A percentile compares a stretch with the other conserved stretches of the same genome.
Conservation (phyloP, 1,140 invertebrate species). For the Orchestia grillus region DNA sequence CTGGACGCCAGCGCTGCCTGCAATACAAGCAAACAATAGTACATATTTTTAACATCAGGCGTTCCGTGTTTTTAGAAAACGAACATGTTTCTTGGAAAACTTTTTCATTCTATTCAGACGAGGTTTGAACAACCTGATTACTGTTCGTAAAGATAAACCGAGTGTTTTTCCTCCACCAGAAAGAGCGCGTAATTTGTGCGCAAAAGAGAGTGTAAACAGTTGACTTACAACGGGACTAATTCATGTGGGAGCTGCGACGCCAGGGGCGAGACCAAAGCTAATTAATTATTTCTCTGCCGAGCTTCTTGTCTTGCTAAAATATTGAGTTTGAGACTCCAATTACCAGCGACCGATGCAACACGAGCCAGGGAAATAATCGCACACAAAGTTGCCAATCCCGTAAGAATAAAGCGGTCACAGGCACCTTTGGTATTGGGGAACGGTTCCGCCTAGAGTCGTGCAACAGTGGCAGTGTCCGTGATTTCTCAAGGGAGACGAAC, state of each 20-base stretch:
- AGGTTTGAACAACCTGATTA: too few relatives aligned
- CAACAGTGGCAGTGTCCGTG: neutral
- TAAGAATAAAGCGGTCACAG: neutral
- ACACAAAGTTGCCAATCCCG: neutral
- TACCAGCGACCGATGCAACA: neutral
- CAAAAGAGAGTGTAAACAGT: neutral
- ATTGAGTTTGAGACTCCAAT: constrained; percentile 4
- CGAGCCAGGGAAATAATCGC: neutral
- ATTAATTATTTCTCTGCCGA: constrained; percentile 1
- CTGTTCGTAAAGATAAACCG: too few relatives aligned
- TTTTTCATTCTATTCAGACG: too few relatives aligned
- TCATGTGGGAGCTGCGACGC: neutral
- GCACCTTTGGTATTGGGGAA: neutral
- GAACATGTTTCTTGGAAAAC: too few relatives aligned
- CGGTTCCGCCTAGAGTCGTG: neutral
- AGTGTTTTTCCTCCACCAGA: neutral
- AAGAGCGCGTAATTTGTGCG: neutral
- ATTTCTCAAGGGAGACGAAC: constrained; percentile 5
- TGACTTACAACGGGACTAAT: neutral
- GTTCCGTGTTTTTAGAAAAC: too few relatives aligned
- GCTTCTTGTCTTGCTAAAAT: constrained; percentile 21
- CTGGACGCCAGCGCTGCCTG: too few relatives aligned
- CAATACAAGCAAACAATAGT: too few relatives aligned
- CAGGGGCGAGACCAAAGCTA: neutral
- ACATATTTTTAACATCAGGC: too few relatives aligned